These are phyloP conservation scores for Artibeus lituratus DNA, from an alignment of 2,797 vertebrate species.

Conservation along the genomic window DNA sequence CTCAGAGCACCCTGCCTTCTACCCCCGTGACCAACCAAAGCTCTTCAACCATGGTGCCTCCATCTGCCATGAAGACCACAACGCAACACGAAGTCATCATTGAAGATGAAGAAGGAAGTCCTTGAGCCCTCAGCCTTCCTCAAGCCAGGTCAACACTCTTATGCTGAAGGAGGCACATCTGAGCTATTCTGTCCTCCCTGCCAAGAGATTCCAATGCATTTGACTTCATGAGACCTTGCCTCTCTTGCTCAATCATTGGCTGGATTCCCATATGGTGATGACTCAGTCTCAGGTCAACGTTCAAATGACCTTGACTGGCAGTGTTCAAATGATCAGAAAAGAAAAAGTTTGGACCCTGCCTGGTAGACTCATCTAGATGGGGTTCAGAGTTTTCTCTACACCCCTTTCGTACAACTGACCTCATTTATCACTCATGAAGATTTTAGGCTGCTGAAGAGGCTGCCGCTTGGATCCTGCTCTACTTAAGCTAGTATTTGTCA, in stretches of 20 bases:
- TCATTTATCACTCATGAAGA: not conserved
- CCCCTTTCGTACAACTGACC: not conserved
- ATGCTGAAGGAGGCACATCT: not conserved
- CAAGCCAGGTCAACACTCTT: not conserved
- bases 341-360: not conserved
- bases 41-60: not conserved
- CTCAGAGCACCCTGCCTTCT: not conserved
- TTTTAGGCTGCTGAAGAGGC: not conserved
- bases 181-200: not conserved
- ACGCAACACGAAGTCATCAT: not conserved
- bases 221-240: not conserved
- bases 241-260: not conserved
- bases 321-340: not conserved
- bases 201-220: not conserved
- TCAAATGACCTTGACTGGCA: not conserved
- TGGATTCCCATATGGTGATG: not conserved
- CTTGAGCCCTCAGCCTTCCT: not conserved
- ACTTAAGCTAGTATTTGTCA: not conserved
- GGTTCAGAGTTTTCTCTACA: not conserved
- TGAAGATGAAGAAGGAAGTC: accelerated
- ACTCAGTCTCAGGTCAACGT: not conserved
- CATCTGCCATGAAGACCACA: not conserved
- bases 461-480: not conserved
- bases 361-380: not conserved
- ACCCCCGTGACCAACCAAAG: not conserved